Percentiles rank a stretch among this genome's conserved stretches.
Evolutionary conservation across 2,888 invertebrate species (phyloP).

Genomic region (Chironomus tentans): DNA sequence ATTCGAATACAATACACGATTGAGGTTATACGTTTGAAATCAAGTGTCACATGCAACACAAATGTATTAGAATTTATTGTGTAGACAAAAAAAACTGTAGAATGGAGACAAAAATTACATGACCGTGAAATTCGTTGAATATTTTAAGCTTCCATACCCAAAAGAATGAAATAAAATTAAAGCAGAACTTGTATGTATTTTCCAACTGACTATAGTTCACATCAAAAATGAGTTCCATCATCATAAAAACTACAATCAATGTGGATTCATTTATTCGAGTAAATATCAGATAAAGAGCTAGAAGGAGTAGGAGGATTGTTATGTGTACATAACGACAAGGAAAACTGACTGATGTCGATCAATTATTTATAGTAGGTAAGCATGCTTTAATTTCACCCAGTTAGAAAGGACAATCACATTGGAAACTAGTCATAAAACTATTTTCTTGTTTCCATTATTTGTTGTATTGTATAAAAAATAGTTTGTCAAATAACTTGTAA

Average conservation of each 20-base stretch:
- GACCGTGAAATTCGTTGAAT: conserved; percentile 5
- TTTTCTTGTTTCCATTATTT: too few species aligned
- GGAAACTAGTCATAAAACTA: too few species aligned
- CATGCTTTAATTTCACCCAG: neutral
- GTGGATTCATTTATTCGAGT: neutral
- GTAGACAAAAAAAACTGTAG: too few species aligned
- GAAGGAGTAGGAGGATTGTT: neutral
- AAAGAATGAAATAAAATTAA: neutral
- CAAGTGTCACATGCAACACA: neutral
- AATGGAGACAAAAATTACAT: neutral
- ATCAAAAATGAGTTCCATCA: neutral
- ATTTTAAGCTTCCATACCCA: neutral
- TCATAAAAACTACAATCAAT: neutral
- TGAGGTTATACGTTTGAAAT: neutral
- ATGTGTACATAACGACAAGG: neutral
- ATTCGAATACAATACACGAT: too few species aligned
- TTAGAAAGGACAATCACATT: too few species aligned
- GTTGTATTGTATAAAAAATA: too few species aligned
- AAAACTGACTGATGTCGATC: neutral
- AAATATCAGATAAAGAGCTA: neutral
- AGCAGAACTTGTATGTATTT: neutral
- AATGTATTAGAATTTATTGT: too few species aligned
- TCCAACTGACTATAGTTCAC: neutral
- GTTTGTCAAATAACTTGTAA: too few species aligned
- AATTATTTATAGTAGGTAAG: neutral